These are phyloP conservation scores for Anarhynchus alexandrinus DNA, from an alignment of 2,113 vertebrate species.

Conservation along the genomic window DNA sequence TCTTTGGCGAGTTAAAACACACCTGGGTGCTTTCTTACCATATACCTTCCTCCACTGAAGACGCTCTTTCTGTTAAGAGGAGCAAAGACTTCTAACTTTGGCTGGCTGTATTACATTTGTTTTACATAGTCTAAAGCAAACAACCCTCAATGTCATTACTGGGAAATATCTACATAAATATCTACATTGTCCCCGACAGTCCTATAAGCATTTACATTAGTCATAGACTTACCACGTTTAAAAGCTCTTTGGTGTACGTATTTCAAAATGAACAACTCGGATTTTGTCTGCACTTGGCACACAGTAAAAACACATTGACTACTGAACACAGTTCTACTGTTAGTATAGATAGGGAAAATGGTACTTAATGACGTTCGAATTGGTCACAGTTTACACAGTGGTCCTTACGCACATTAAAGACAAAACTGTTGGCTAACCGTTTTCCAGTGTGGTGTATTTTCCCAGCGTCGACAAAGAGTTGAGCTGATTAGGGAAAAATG, in stretches of 20 bases:
- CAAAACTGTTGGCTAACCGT: background rate
- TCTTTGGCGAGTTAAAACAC: background rate
- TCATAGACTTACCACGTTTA: background rate
- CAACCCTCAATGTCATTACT: background rate
- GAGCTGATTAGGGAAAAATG: background rate
- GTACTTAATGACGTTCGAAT: conserved; percentile 1
- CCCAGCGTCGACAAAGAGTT: background rate
- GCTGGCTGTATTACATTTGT: background rate
- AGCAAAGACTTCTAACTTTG: background rate
- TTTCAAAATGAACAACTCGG: background rate
- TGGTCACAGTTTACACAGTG: conserved; percentile 1
- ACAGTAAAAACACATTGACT: background rate
- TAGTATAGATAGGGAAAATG: background rate
- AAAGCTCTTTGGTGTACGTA: background rate
- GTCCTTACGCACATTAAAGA: background rate
- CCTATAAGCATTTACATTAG: background rate
- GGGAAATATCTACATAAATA: conserved; percentile 12
- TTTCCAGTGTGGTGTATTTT: background rate
- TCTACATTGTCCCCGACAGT: background rate
- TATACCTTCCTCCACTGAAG: background rate
- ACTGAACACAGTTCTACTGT: background rate
- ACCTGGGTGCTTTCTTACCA: background rate
- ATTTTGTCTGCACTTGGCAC: background rate
- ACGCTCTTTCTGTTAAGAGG: background rate
- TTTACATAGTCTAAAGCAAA: conserved; percentile 10